These are phyloP conservation scores for Aspidiotus rigidus DNA, from an alignment of 2,888 invertebrate species.

Conservation along the genomic window DNA sequence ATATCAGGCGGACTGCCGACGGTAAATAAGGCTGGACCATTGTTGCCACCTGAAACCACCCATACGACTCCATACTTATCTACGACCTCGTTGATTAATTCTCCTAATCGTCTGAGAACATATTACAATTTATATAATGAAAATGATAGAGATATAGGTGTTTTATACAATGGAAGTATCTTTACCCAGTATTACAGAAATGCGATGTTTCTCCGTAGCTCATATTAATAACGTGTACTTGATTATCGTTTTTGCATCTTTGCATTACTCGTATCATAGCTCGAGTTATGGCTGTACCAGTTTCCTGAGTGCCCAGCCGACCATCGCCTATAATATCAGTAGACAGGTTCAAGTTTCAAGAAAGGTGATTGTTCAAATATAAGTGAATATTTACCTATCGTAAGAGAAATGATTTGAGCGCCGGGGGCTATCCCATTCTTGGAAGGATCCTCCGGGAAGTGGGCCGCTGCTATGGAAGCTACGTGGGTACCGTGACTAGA, in stretches of 20 bases:
- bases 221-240: slow-evolving; percentile 88
- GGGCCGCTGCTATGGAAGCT: slow-evolving; percentile 86
- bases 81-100: slow-evolving; percentile 76
- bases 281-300: slow-evolving; percentile 81
- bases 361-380: neutral
- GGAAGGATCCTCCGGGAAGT: slow-evolving; percentile 76
- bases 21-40: slow-evolving; percentile 86
- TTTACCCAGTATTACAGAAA: slow-evolving; percentile 79
- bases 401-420: slow-evolving; percentile 83
- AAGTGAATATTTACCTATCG: slow-evolving; percentile 52
- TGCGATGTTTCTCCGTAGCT: slow-evolving; percentile 94
- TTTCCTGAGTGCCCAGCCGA: slow-evolving; percentile 90
- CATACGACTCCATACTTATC: slow-evolving; percentile 85
- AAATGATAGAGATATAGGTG: slow-evolving; percentile 40
- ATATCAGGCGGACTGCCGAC: slow-evolving; percentile 59
- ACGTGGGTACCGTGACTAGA: slow-evolving; percentile 97
- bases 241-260: slow-evolving; percentile 47
- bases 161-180: too few relatives aligned
- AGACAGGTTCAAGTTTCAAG: too few relatives aligned
- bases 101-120: slow-evolving; percentile 64
- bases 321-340: slow-evolving; percentile 56
- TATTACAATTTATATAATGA: neutral
- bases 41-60: slow-evolving; percentile 92
- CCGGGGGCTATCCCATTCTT: slow-evolving; percentile 93
- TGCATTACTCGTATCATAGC: slow-evolving; percentile 81